A percentile compares a stretch with the other conserved stretches of the same genome.
phyloP scores from a whole-genome alignment of 2,888 invertebrate species.

The Physocephala rufipes region DNA sequence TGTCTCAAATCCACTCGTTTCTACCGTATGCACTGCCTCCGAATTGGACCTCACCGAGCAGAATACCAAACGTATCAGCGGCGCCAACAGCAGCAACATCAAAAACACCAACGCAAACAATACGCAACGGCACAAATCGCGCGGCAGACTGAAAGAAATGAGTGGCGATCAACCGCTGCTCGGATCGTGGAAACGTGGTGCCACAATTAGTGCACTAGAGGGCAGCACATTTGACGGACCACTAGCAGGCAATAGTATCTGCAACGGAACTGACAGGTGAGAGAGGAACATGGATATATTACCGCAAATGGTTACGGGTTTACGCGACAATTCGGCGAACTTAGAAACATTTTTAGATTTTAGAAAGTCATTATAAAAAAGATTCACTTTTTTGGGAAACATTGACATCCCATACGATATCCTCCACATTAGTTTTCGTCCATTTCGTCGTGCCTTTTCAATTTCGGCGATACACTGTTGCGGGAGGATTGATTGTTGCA shows the following conservation, averaged over 20 bases:
- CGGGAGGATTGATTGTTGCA: too few species aligned
- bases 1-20: conserved; percentile 68
- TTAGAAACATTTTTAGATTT: too few species aligned
- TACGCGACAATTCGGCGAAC: too few species aligned
- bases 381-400: too few species aligned
- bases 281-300: too few species aligned
- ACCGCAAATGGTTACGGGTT: too few species aligned
- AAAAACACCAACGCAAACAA: conserved; percentile 51
- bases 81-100: conserved; percentile 46
- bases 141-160: conserved; percentile 73
- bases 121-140: conserved; percentile 68
- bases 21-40: conserved; percentile 71
- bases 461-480: too few species aligned
- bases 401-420: too few species aligned
- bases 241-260: conserved; percentile 69
- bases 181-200: conserved; percentile 73
- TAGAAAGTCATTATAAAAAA: too few species aligned
- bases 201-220: conserved; percentile 66
- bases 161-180: conserved; percentile 75
- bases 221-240: conserved; percentile 68
- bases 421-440: too few species aligned
- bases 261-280: conserved; percentile 76
- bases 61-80: conserved; percentile 62
- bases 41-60: conserved; percentile 73
- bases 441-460: too few species aligned